phyloP scores from a whole-genome alignment of 2,797 vertebrate species.

The Propithecus deckenii region DNA sequence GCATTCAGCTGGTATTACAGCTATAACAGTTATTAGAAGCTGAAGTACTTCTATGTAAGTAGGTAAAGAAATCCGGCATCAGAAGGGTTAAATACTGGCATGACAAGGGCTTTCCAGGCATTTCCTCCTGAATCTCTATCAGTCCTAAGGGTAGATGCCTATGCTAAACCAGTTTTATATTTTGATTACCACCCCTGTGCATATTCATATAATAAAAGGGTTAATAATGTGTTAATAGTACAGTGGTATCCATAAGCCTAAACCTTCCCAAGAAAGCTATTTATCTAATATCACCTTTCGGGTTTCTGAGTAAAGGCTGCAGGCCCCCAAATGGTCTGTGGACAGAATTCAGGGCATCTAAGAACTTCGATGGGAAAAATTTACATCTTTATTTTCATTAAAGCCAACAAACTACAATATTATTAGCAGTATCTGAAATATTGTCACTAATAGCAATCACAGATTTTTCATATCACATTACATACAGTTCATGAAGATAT shows the following conservation, averaged over 20 bases:
- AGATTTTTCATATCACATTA: background rate
- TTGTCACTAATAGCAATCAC: background rate
- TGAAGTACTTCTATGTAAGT: background rate
- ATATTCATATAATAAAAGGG: background rate
- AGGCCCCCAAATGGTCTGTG: background rate
- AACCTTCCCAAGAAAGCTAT: background rate
- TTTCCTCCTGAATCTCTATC: background rate
- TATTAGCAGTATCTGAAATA: constrained; percentile 1
- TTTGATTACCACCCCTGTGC: background rate
- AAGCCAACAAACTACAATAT: background rate
- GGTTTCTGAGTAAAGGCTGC: background rate
- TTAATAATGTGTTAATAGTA: background rate
- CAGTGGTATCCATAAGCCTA: background rate
- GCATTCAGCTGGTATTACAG: background rate
- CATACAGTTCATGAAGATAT: background rate
- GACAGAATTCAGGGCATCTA: background rate
- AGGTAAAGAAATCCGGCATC: background rate
- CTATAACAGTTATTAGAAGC: background rate
- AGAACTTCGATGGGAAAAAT: background rate
- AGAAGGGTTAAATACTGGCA: background rate
- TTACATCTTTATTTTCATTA: background rate
- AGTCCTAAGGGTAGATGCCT: background rate
- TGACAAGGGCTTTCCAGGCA: background rate
- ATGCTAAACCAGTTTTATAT: background rate
- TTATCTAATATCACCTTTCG: background rate